phyloP scores from a whole-genome alignment of 1,140 invertebrate genomes.

The Caenorhabditis inopinata region DNA sequence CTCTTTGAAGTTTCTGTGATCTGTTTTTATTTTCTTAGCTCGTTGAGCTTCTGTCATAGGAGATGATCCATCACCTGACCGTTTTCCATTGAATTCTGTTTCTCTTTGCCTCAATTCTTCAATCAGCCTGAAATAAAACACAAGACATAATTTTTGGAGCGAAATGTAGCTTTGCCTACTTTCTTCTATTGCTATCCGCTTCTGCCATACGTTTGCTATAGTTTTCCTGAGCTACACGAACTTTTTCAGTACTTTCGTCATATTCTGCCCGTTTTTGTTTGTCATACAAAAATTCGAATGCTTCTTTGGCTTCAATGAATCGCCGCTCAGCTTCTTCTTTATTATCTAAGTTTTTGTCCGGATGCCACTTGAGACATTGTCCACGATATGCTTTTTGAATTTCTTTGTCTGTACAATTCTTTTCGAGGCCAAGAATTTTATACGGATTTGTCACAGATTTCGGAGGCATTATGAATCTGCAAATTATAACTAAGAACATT shows the following conservation, averaged over 20 bases:
- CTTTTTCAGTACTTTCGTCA: slow-evolving; percentile 1
- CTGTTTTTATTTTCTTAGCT: not conserved
- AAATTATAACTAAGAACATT: not conserved
- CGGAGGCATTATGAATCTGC: not conserved
- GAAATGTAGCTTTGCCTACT: no score
- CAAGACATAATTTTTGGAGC: no score
- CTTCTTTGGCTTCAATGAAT: slow-evolving; percentile 39
- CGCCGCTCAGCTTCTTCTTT: slow-evolving; percentile 32
- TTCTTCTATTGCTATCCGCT: slow-evolving; percentile 35
- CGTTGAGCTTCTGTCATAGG: not conserved
- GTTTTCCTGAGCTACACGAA: slow-evolving; percentile 37
- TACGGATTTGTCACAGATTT: slow-evolving; percentile 34
- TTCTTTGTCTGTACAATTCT: slow-evolving; percentile 40
- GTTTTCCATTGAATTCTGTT: not conserved
- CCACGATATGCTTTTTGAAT: slow-evolving; percentile 39
- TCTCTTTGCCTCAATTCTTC: slow-evolving; percentile 14
- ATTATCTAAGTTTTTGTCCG: slow-evolving; percentile 44
- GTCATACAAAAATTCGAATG: slow-evolving; percentile 41
- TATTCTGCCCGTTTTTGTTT: slow-evolving; percentile 39
- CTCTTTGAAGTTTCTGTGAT: slow-evolving; percentile 12
- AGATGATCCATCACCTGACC: not conserved
- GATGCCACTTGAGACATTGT: slow-evolving; percentile 49
- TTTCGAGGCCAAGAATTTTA: slow-evolving; percentile 27
- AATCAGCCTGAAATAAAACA: no score
- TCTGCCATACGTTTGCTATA: slow-evolving; percentile 36